Evolutionary conservation across 1,140 invertebrate species (phyloP), one percentile per base, ranked within the genome.

Genomic region (Gonioctena quinquepunctata): DNA sequence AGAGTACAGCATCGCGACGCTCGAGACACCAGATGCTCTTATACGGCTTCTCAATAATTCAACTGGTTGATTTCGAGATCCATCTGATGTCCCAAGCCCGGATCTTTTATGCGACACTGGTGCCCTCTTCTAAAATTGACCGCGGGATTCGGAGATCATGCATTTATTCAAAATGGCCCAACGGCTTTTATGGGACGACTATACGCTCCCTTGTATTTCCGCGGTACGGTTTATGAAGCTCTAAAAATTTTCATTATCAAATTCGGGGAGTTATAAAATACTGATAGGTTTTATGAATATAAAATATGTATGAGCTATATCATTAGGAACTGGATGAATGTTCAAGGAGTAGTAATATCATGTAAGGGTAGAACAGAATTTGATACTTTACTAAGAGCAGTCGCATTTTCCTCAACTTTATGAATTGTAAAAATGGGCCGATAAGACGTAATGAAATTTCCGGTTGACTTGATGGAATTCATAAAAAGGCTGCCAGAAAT

Each of bases 31-130:
- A 70, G 69, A 52, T 70, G 69, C 64, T 70, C 69, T 66, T 63
- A 56, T 27, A 57, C 63, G 28, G 56, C 69, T 70, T 21, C 26
- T 70, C 69, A 70, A 70, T 70, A 70, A 70, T 70, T 70, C 69
- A 70, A 63, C 62, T 42, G 50, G 69, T 60, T 70, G 69, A 70
- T 70, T 66, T 70, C 42, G n/a, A 63, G 54, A 70, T 64, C 69
- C 69, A 70, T 70, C 69, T 70, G 69, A 70, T 70, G 69, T 70
- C 63, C 56, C 63, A 26, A 25, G 11, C 11, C 25, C 21, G 16
- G 21, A 11, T 59, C 23, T 59, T 59, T 59, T 59, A 59, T 59
- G 56, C 25, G 21, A 59, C 23, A 59, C 56, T 21, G 21, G 23
- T 59, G 56, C n/a, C 21, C 8, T 13, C 18, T 59, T 59, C 22